These are phyloP conservation scores for Sebastes cheni DNA, from an alignment of 2,797 vertebrate genomes.

Conservation along the genomic window DNA sequence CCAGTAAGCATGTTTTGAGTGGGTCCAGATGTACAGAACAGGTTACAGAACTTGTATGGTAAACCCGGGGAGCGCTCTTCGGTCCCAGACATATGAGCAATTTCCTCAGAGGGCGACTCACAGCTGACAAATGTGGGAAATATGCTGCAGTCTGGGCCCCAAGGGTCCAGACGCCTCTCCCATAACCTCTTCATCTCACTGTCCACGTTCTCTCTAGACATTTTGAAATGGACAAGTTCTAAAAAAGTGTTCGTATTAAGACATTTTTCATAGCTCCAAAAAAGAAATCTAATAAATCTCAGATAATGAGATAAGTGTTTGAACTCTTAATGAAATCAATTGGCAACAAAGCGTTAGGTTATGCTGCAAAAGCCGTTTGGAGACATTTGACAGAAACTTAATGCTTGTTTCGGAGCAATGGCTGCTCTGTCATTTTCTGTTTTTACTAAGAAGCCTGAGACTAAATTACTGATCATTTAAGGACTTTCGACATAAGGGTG, in stretches of 20 bases:
- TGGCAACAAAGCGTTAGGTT: not conserved
- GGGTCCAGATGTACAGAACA: conserved; percentile 66
- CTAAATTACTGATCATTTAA: not conserved
- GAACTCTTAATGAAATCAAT: not conserved
- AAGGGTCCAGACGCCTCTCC: conserved; percentile 32
- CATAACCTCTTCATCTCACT: conserved; percentile 21
- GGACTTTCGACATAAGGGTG: not conserved
- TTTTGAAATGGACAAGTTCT: not conserved
- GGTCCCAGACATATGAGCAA: conserved; percentile 70
- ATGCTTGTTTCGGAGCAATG: not conserved
- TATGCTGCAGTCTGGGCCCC: conserved; percentile 62
- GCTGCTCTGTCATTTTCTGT: not conserved
- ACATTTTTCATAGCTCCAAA: not conserved
- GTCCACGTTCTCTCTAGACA: not conserved
- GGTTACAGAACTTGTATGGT: conserved; percentile 50
- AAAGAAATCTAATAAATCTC: not conserved
- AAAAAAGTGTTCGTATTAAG: not conserved
- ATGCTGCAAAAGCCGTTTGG: not conserved
- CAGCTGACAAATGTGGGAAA: conserved; percentile 78
- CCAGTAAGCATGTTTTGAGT: conserved; percentile 65
- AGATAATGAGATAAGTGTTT: not conserved
- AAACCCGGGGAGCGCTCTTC: conserved; percentile 31
- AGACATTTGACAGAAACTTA: not conserved
- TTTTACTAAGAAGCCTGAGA: not conserved
- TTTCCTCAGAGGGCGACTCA: conserved; percentile 61